Base-by-base conservation (phyloP, 2,888 invertebrate genomes). In the Bibio marci region DNA sequence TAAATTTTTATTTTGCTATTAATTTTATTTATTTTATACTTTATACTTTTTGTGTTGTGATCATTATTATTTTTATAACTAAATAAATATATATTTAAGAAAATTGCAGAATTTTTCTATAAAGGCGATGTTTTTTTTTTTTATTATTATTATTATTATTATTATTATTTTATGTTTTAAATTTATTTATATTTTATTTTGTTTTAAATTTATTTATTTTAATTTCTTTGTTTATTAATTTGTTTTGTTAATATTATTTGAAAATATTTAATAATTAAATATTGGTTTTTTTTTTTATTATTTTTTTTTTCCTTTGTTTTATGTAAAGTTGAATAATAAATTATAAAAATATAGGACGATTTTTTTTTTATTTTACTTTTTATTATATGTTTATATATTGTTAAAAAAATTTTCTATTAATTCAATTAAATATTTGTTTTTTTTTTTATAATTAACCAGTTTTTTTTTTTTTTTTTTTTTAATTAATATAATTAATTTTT, bases 311-410 rank as follows among this genome's bases (percentile, higher is more conserved):
- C 30, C 12, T 30, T 30, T 30, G 13, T 30, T 13, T 13, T 32
- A 32, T 32, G 32, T 32, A 32, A 32, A 32, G 32, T 6, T 32
- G 32, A 32, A 14, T 32, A 32, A 32, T n/a, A n/a, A n/a, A 32
- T 32, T 32, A 32, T 32, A 32, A 32, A 32, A 32, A 32, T 32
- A 32, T 32, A 32, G 32, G 32, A 32, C 32, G 32, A 32, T 32
- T 32, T 15, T 32, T 17, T 15, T 15, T 32, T 32, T 32, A 15
- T n/a, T n/a, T n/a, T n/a, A n/a, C 32, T 14, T 32, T 30, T 30
- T n/a, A 30, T 30, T 10, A 10, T 30, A n/a, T 30, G 7, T 30
- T 10, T n/a, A 10, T 32, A 14, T 32, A 15, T 32, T 32, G 3
- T 8, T 30, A 13, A 13, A 30, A 5, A 13, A 8, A 13, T 30